phyloP scores from a whole-genome alignment of 2,888 invertebrate genomes.

The Zootermopsis nevadensis region DNA sequence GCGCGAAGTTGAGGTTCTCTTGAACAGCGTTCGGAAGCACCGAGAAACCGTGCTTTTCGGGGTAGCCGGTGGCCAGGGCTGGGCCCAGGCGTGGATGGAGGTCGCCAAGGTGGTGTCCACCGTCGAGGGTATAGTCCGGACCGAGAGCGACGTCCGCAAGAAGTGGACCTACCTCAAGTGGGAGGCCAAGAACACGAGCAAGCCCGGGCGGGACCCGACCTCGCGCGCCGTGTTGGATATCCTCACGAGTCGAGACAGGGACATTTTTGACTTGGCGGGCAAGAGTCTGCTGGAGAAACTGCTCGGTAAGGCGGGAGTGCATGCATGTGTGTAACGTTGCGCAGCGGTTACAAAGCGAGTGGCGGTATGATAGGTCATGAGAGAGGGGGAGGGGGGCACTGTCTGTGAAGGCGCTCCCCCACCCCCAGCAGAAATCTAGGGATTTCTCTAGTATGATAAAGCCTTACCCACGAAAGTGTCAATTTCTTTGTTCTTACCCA shows the following conservation, averaged over 20 bases:
- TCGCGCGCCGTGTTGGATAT: slow-evolving; percentile 57
- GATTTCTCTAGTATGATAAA: too few relatives aligned
- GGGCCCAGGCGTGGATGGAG: slow-evolving; percentile 57
- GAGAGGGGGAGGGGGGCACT: too few relatives aligned
- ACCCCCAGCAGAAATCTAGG: too few relatives aligned
- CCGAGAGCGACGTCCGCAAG: slow-evolving; percentile 57
- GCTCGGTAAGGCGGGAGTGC: too few relatives aligned
- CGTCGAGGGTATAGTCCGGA: slow-evolving; percentile 56
- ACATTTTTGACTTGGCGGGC: background rate
- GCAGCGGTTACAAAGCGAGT: background rate
- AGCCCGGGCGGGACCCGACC: slow-evolving; percentile 57
- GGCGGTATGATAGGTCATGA: background rate
- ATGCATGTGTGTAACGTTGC: too few relatives aligned
- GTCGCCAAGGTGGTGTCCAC: slow-evolving; percentile 56
- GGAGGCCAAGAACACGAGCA: slow-evolving; percentile 58
- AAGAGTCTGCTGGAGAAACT: slow-evolving; percentile 1
- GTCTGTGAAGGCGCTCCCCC: too few relatives aligned
- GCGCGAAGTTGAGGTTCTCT: slow-evolving; percentile 56
- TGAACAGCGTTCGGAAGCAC: slow-evolving; percentile 55
- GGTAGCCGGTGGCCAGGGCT: slow-evolving; percentile 57
- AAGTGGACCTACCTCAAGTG: slow-evolving; percentile 58
- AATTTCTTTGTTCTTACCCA: too few relatives aligned
- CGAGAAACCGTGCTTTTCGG: slow-evolving; percentile 57
- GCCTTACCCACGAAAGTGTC: too few relatives aligned
- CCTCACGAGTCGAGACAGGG: slow-evolving; percentile 45